These are phyloP conservation scores for Orestias chungarensis DNA, from an alignment of 2,797 vertebrate genomes.

Conservation along the genomic window DNA sequence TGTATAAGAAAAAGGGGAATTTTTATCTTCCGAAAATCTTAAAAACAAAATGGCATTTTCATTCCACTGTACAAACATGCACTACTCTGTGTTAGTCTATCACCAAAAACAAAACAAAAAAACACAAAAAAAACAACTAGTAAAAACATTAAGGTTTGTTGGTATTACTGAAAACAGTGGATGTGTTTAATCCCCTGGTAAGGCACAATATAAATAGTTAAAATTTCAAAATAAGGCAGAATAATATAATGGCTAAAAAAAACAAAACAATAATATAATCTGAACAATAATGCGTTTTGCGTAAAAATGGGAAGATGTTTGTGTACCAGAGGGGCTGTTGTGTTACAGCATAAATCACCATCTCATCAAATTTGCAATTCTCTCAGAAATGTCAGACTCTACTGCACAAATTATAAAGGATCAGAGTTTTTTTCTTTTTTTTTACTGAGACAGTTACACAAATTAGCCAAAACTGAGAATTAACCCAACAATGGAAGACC, in stretches of 20 bases:
- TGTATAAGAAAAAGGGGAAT: neutral
- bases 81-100: neutral
- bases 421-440: slow-evolving; percentile 44
- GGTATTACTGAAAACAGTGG: neutral
- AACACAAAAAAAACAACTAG: no score
- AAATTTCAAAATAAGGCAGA: slow-evolving; percentile 4
- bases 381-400: slow-evolving; percentile 57
- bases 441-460: slow-evolving; percentile 53
- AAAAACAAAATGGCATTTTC: neutral
- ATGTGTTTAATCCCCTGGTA: neutral
- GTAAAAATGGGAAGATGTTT: slow-evolving; percentile 45
- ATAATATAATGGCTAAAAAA: slow-evolving; percentile 1
- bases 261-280: slow-evolving; percentile 6
- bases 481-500: slow-evolving; percentile 63
- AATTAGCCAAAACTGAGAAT: slow-evolving; percentile 66
- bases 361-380: slow-evolving; percentile 53
- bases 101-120: neutral
- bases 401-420: slow-evolving; percentile 57
- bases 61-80: neutral
- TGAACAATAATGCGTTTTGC: slow-evolving; percentile 32
- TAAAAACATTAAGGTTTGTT: neutral
- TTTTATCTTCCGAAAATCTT: neutral
- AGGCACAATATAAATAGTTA: neutral
- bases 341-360: slow-evolving; percentile 48
- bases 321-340: slow-evolving; percentile 43